Conservation (phyloP, 2,113 vertebrate species). For the Empidonax alnorum region DNA sequence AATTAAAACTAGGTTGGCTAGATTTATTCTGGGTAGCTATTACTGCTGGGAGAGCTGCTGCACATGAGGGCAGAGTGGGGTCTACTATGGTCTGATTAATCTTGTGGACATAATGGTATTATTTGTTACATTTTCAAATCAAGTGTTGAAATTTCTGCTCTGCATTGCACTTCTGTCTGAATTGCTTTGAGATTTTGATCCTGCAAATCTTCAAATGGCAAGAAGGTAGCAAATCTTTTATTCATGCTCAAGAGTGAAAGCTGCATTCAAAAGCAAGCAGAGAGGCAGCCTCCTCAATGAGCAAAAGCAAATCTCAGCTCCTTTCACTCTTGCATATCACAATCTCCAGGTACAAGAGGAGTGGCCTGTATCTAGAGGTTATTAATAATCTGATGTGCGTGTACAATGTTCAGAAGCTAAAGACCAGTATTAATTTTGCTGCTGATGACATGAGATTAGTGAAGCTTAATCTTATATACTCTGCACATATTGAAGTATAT, state of each 20-base stretch:
- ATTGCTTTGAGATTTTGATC: neutral
- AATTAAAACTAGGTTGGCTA: neutral
- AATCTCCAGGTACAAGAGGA: neutral
- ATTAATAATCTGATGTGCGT: neutral
- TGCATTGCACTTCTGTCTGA: neutral
- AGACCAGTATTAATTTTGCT: neutral
- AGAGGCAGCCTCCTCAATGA: neutral
- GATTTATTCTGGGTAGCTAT: neutral
- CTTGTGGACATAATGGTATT: neutral
- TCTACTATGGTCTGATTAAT: neutral
- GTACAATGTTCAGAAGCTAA: neutral
- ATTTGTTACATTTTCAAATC: neutral
- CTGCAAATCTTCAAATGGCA: neutral
- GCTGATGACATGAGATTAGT: neutral
- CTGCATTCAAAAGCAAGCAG: neutral
- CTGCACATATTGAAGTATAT: neutral
- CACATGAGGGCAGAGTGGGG: neutral
- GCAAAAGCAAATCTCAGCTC: neutral
- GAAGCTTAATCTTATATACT: neutral
- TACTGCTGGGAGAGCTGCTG: neutral
- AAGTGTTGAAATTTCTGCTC: neutral
- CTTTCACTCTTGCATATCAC: neutral
- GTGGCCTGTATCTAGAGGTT: neutral
- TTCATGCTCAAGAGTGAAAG: neutral
- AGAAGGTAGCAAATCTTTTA: neutral